phyloP scores from a whole-genome alignment of 2,888 invertebrate species.

The Machimus rusticus region DNA sequence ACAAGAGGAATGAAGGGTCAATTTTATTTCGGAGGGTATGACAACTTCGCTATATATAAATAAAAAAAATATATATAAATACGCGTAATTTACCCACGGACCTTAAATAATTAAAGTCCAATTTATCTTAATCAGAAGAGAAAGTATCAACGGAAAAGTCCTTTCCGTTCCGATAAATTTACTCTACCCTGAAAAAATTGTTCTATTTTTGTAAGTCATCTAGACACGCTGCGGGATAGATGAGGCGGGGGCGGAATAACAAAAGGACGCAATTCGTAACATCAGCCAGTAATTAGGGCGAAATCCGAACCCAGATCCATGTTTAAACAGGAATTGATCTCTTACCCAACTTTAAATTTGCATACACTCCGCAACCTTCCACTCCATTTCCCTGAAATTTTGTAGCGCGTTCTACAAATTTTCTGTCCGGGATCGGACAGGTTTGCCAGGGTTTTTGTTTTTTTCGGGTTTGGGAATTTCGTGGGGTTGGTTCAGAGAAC shows the following conservation, averaged over 20 bases:
- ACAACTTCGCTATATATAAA: neutral
- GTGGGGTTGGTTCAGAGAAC: neutral
- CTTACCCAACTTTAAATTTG: constrained; percentile 18
- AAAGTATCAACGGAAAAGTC: neutral
- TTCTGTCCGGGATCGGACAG: neutral
- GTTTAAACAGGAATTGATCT: neutral
- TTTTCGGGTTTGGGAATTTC: too few relatives aligned
- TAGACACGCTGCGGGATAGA: neutral
- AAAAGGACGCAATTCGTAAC: neutral
- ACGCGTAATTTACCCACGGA: neutral
- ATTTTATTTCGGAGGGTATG: neutral
- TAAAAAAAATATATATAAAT: neutral
- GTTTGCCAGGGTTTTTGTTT: neutral
- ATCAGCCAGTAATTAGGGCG: neutral
- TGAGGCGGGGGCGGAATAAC: neutral
- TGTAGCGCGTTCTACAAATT: neutral
- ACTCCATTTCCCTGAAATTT: neutral
- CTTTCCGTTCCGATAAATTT: neutral
- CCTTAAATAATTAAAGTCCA: neutral
- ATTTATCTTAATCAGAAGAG: neutral
- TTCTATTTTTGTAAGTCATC: neutral
- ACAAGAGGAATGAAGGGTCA: neutral
- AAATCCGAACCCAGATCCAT: neutral
- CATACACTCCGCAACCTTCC: constrained; percentile 10
- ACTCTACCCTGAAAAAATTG: neutral